Evolutionary conservation across 2,797 vertebrate species (phyloP), one percentile per base, ranked within the genome.

Genomic region (Aythya fuligula): DNA sequence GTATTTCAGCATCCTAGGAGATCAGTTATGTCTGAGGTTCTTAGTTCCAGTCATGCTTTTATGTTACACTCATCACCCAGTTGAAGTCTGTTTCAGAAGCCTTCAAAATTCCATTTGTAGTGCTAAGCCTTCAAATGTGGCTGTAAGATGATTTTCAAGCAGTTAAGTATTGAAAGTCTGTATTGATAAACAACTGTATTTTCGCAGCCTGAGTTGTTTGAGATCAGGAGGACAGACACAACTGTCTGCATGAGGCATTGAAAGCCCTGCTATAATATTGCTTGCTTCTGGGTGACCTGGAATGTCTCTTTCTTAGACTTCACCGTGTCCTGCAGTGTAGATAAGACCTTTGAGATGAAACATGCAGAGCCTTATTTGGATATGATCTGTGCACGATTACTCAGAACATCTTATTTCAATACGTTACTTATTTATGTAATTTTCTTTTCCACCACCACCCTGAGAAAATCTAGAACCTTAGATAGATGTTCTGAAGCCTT

Each of bases 61-160:
- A 7, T 28, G 30, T 61, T 58, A 56, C 0, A 0, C 27, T 56
- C 36, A 30, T 57, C 39, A n/a, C 41, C 19, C 36, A 17, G 7
- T 13, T 80, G 41, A 72, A 38, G 45, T 69, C 27, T 56, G 34
- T 80, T 62, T 74, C 56, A 69, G 39, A n/a, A 62, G 34, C 10
- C 34, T 61, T 47, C 47, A 79, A 49, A 67, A 41, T 80, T 49
- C 24, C 9, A 17, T 49, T 41, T n/a, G 18, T 49, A 25, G 34
- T 2, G 4, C 13, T 56, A 62, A 41, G 41, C 82, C 82, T 74
- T 75, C 49, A 57, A 57, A 51, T 47, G 6, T 54, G n/a, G 2
- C n/a, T 66, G 5, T 72, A 58, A 43, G 21, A 62, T 36, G 49
- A 69, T 51, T 80, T 80, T 69, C 62, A 9, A 66, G 36, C 16